A percentile compares a stretch with the other conserved stretches of the same genome.
These are phyloP conservation scores for Strigamia crassipes DNA, from an alignment of 2,888 invertebrate species.

Conservation along the genomic window DNA sequence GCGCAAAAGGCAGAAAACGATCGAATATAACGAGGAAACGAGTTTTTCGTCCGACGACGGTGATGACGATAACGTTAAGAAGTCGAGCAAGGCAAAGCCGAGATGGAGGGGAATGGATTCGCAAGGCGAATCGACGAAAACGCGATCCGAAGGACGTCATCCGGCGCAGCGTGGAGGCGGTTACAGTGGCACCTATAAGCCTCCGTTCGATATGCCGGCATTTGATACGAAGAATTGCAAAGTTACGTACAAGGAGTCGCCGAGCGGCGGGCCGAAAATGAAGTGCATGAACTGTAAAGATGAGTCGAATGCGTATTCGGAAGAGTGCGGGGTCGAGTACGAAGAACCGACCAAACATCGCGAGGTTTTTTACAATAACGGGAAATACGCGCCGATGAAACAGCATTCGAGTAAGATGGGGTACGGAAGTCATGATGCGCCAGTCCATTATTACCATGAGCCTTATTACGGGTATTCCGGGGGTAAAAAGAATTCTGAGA, in stretches of 20 bases:
- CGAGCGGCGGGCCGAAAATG: conserved; percentile 43
- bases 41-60: conserved; percentile 38
- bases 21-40: conserved; percentile 29
- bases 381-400: neutral
- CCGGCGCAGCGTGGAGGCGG: neutral
- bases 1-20: conserved; percentile 7
- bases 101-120: neutral
- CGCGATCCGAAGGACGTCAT: too few relatives aligned
- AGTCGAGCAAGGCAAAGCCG: neutral
- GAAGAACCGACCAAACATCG: conserved; percentile 43
- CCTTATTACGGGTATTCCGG: neutral
- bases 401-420: neutral
- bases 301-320: conserved; percentile 23
- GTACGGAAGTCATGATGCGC: neutral
- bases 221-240: conserved; percentile 43
- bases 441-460: neutral
- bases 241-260: conserved; percentile 26
- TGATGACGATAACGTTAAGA: neutral
- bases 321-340: conserved; percentile 45
- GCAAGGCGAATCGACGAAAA: neutral
- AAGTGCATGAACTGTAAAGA: conserved; percentile 43
- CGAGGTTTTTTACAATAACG: conserved; percentile 36
- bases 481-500: neutral
- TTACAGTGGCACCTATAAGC: neutral
- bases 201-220: conserved; percentile 36